Conservation (phyloP, 2,797 vertebrate species). For the Ctenopoma kingsleyae region DNA sequence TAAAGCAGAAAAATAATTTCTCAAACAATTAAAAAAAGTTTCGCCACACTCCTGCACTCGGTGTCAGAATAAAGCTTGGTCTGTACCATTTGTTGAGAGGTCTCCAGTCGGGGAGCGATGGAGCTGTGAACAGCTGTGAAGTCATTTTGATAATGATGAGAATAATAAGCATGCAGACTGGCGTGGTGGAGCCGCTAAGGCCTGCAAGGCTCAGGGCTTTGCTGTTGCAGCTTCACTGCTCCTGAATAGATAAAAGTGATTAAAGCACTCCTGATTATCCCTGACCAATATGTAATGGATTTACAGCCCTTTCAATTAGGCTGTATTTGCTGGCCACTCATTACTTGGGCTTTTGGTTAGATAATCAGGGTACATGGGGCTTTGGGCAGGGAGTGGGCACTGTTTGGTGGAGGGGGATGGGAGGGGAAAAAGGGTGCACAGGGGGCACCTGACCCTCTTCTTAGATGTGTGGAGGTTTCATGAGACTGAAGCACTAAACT, state of each 20-base stretch:
- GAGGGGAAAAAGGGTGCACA: constrained; percentile 62
- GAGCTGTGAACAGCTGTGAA: constrained; percentile 95
- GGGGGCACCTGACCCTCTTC: constrained; percentile 89
- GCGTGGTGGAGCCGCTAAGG: constrained; percentile 78
- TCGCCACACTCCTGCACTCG: constrained; percentile 13
- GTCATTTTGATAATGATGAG: constrained; percentile 99
- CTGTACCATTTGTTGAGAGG: constrained; percentile 78
- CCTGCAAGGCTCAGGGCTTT: constrained; percentile 94
- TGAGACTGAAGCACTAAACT: constrained; percentile 82
- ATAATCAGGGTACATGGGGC: constrained; percentile 87
- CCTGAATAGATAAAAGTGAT: constrained; percentile 99
- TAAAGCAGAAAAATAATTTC: constrained; percentile 27
- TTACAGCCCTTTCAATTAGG: constrained; percentile 99
- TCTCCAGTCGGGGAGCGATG: constrained; percentile 93
- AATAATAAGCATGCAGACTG: constrained; percentile 93
- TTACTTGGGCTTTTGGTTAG: constrained; percentile 95
- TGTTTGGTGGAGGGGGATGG: constrained; percentile 7
- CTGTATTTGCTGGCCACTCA: constrained; percentile 98
- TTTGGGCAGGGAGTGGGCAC: constrained; percentile 84
- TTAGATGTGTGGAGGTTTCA: constrained; percentile 77
- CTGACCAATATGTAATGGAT: constrained; percentile 99
- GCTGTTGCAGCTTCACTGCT: constrained; percentile 98
- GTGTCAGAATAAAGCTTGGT: constrained; percentile 86
- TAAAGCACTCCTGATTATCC: constrained; percentile 99
- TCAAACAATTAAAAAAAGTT: constrained; percentile 14